Evolutionary conservation across 1,140 invertebrate species (phyloP), one percentile per base, ranked within the genome.

Genomic region (Drosophila albomicans): DNA sequence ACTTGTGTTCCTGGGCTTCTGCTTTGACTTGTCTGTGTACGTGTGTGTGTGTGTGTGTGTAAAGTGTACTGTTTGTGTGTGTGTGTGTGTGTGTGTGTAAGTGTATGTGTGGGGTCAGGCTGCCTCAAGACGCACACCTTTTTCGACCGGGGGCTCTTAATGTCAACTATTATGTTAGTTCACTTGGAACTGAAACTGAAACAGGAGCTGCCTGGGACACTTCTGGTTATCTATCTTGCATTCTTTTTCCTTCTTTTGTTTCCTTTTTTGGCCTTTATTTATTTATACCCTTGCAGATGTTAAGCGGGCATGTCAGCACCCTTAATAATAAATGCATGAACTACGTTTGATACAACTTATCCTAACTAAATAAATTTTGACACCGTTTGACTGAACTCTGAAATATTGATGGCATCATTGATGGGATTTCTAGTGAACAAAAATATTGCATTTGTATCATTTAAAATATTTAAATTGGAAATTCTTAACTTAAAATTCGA

Each of bases 1-100:
- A 46, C 30, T 67, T 11, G 45, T 49, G 11, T 46, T 57, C 35
- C 32, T 57, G 30, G 32, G 15, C 38, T 52, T 45, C 10, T 54
- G 28, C 52, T 6, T 71, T 13, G 38, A 20, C 35, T 3, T 32
- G 35, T 32, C 5, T 25, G 35, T 51, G 13, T 57, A 6, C n/a
- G 25, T 41, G 15, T 59, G 48, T 70, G 41, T 66, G 48, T 70
- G 41, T 66, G 38, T 66, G 62, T 54, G 6, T 54, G n/a, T 51
- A 49, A n/a, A 5, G 38, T 51, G 15, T 58, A 10, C n/a, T 32
- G 30, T 7, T 46, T 51, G 30, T 46, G 38, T 13, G 28, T 15
- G 15, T 15, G 15, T 15, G 15, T 15, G 1, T 0, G 15, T 68
- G 56, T 20, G 20, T 63, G 16, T 38, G 11, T 63, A 15, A 35